Evolutionary conservation across 2,888 invertebrate species (phyloP).

Genomic region (Nezara viridula): DNA sequence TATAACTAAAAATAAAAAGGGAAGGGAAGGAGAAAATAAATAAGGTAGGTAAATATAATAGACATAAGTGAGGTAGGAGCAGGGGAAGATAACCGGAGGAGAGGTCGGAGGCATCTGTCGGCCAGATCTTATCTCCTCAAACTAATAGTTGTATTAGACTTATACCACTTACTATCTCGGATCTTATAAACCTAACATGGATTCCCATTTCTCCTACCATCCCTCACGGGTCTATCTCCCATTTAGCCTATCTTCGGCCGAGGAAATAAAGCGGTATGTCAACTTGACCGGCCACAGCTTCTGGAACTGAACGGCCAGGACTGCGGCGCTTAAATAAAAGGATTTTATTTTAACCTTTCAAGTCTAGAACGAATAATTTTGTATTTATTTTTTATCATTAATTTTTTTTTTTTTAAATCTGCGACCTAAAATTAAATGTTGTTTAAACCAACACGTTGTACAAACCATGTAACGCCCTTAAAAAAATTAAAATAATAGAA

Average conservation of each 20-base stretch:
- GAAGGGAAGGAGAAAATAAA: neutral
- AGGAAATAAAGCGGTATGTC: conserved; percentile 41
- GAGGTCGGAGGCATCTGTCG: conserved; percentile 21
- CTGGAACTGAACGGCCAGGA: neutral
- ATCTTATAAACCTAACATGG: conserved; percentile 46
- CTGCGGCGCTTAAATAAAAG: neutral
- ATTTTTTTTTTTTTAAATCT: no score
- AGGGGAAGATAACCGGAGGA: neutral
- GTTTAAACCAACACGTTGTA: no score
- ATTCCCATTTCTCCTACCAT: conserved; percentile 38
- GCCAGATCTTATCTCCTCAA: conserved; percentile 46
- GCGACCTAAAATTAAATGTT: no score
- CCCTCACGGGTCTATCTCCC: conserved; percentile 14
- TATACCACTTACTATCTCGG: conserved; percentile 47
- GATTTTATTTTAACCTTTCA: no score
- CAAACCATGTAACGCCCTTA: no score
- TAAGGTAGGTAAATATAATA: conserved; percentile 30
- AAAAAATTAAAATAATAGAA: no score
- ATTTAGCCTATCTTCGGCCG: neutral
- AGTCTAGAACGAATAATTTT: no score
- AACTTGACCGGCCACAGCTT: neutral
- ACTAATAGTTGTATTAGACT: conserved; percentile 56
- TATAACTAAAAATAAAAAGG: neutral
- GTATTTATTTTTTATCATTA: no score
- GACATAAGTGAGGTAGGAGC: conserved; percentile 21